Base-by-base conservation (phyloP, 2,888 invertebrate species). In the Lasioglossum malachurum region DNA sequence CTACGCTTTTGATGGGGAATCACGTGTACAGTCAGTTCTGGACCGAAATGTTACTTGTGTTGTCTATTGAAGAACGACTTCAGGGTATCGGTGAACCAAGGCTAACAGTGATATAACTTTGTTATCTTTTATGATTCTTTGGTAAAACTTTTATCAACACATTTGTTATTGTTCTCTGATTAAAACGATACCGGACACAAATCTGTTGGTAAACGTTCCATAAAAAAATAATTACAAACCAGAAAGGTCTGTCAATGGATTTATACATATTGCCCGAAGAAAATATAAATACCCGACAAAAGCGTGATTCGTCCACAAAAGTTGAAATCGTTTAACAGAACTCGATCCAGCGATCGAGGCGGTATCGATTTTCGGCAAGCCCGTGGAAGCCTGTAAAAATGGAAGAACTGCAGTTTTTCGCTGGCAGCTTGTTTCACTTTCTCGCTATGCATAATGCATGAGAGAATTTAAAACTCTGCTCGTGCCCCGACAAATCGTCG, bases 381-480 rank as follows among this genome's bases (percentile, higher is more conserved):
- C 23, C 10, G 23, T 19, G 23, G 27, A 31, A 38, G 23, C 69
- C n/a, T 69, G n/a, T 69, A 69, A 69, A 69, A 69, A 69, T 38
- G 69, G 69, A 38, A 69, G 69, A 69, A 41, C 23, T 67, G 44
- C 80, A 75, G 69, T 78, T 80, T 85, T 85, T 85, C 86, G 53
- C 53, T 85, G 64, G 80, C 71, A 75, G 80, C 80, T 86, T 80
- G 86, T 84, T 86, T 86, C 85, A 86, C 85, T 86, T 85, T 86
- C 80, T 53, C 80, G n/a, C 46, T 1, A 82, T 86, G 86, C 86
- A 86, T 86, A 78, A 86, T 86, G 73, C 78, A 86, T 71, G 81
- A 78, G 86, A 60, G 49, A 16, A 73, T 64, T 81, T 78, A 67
- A 76, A 86, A 82, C 86, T 79, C 75, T 41, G 60, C 71, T 14